phyloP scores from a whole-genome alignment of 2,888 invertebrate species.

The Hipparchia semele region DNA sequence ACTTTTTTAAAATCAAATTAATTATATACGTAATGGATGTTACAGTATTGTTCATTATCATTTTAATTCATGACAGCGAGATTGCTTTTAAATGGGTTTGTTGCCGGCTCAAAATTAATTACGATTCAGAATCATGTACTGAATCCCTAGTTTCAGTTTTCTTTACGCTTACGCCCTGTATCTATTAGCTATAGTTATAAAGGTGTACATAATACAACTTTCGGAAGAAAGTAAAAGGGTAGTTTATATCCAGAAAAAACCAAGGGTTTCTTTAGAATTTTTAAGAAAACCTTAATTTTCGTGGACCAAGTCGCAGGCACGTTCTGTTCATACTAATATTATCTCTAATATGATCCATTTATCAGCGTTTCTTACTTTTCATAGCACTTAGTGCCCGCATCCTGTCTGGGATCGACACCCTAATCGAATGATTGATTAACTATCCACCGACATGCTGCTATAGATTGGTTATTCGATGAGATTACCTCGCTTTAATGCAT shows the following conservation, averaged over 20 bases:
- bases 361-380: constrained; percentile 12
- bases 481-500: constrained; percentile 7
- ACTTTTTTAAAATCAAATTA: no score
- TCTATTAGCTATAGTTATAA: no score
- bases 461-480: constrained; percentile 11
- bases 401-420: constrained; percentile 24
- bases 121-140: no score
- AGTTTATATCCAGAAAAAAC: not conserved
- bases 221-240: no score
- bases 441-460: not conserved
- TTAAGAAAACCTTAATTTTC: not conserved
- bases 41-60: no score
- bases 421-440: constrained; percentile 30
- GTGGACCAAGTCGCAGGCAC: not conserved
- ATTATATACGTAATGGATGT: no score
- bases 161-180: no score
- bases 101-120: no score
- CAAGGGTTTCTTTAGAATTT: not conserved
- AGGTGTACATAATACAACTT: no score
- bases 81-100: no score
- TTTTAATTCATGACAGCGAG: no score
- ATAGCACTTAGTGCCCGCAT: constrained; percentile 28
- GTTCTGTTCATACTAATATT: not conserved
- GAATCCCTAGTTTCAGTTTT: no score
- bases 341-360: not conserved